Conservation (phyloP, 2,797 vertebrate genomes). For the Pseudomugil gertrudae region DNA sequence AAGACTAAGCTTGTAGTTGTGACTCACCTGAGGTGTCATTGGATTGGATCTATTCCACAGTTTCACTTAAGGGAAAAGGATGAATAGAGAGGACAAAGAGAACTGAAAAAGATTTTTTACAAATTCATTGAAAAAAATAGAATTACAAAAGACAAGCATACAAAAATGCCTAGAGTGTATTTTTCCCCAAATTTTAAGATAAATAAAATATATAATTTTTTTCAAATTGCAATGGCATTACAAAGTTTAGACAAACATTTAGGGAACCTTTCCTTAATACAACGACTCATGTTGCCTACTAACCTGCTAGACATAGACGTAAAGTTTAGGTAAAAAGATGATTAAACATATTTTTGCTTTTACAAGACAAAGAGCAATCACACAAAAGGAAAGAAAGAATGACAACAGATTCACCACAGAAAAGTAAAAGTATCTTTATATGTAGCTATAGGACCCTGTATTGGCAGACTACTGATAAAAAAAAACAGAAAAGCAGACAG, state of each 20-base stretch:
- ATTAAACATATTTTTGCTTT: neutral
- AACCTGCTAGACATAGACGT: neutral
- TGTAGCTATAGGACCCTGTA: slow-evolving; percentile 29
- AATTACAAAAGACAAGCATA: neutral
- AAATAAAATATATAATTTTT: no score
- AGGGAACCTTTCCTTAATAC: no score
- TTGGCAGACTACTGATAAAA: slow-evolving; percentile 53
- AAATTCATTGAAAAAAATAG: neutral
- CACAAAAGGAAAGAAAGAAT: slow-evolving; percentile 8
- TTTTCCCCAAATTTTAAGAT: no score
- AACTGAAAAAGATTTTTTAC: neutral
- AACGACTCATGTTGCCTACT: neutral
- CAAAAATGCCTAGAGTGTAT: neutral
- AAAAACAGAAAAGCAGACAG: slow-evolving; percentile 40
- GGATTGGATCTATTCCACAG: neutral
- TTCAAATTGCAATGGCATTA: no score
- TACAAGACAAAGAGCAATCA: neutral
- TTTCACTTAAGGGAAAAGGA: neutral
- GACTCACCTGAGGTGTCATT: neutral
- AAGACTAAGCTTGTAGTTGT: neutral
- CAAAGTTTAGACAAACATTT: no score
- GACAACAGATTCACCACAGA: slow-evolving; percentile 3
- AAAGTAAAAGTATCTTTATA: slow-evolving; percentile 9
- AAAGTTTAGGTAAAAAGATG: neutral
- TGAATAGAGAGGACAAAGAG: neutral